A percentile compares a stretch with the other conserved stretches of the same genome.
Conservation (phyloP, 1,140 invertebrate species). For the Thaumetopoea pityocampa region DNA sequence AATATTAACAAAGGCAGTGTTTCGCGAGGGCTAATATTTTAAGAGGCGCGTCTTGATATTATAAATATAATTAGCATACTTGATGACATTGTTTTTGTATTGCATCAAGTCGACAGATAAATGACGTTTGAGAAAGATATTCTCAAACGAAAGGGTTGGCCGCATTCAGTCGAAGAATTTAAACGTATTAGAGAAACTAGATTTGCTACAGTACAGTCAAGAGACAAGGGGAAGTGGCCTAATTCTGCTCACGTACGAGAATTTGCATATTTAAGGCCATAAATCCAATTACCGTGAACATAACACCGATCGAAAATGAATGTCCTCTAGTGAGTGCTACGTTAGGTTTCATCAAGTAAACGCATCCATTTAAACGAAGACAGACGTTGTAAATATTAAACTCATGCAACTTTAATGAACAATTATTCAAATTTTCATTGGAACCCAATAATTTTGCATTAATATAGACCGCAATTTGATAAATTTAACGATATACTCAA, state of each 20-base stretch:
- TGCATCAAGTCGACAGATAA: too few species aligned
- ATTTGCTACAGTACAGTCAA: background rate
- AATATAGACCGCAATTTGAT: conserved; percentile 11
- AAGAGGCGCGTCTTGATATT: conserved; percentile 2
- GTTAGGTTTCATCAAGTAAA: too few species aligned
- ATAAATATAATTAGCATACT: background rate
- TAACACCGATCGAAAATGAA: conserved; percentile 16
- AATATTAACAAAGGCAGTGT: conserved; percentile 11
- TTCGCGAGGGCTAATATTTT: conserved; percentile 10
- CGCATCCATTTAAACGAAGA: conserved; percentile 16
- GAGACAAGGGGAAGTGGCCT: conserved; percentile 12
- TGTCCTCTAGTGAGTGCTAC: too few species aligned
- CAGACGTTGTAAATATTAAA: conserved; percentile 21
- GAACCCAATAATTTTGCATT: too few species aligned
- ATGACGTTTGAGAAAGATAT: too few species aligned
- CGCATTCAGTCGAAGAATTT: background rate
- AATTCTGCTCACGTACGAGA: conserved; percentile 11
- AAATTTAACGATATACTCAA: too few species aligned
- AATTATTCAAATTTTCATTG: conserved; percentile 20
- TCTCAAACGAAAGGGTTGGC: too few species aligned
- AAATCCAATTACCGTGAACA: conserved; percentile 24
- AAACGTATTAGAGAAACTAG: conserved; percentile 8
- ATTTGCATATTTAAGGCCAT: conserved; percentile 17
- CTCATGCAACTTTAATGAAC: conserved; percentile 33
- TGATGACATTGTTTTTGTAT: conserved; percentile 2